Evolutionary conservation across 2,888 invertebrate species (phyloP).

Genomic region (Sminthurides aquaticus): DNA sequence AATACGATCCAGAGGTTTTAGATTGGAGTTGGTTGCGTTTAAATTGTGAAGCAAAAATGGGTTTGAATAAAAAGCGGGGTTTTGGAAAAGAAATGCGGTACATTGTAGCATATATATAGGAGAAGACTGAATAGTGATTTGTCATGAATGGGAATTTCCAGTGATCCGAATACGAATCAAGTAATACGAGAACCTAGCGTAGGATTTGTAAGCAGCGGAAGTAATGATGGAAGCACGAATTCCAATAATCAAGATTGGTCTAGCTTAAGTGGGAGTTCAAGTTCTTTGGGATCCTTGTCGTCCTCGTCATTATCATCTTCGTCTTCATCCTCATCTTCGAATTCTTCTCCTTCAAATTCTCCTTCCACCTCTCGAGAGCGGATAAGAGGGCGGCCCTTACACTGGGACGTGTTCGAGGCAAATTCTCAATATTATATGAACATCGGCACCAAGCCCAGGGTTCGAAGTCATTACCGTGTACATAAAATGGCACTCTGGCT

Average conservation of each 20-base stretch:
- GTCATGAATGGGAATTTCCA: conserved; percentile 15
- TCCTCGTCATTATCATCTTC: conserved; percentile 15
- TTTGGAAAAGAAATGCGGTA: no score
- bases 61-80: no score
- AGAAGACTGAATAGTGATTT: not conserved
- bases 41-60: no score
- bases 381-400: conserved; percentile 35
- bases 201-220: conserved; percentile 4
- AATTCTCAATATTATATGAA: conserved; percentile 37
- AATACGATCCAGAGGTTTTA: no score
- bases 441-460: conserved; percentile 45
- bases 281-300: conserved; percentile 15
- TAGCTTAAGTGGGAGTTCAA: conserved; percentile 22
- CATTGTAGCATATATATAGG: no score
- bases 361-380: conserved; percentile 26
- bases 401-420: conserved; percentile 41
- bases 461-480: conserved; percentile 77
- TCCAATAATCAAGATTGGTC: conserved; percentile 23
- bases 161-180: conserved; percentile 41
- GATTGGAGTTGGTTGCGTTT: no score
- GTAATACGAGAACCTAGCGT: conserved; percentile 18
- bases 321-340: conserved; percentile 14
- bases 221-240: conserved; percentile 23
- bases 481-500: conserved; percentile 86
- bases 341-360: conserved; percentile 3